Percentiles rank a stretch among this genome's conserved stretches.
phyloP scores from a whole-genome alignment of 1,140 invertebrate genomes.

The Sarcophaga peregrina region DNA sequence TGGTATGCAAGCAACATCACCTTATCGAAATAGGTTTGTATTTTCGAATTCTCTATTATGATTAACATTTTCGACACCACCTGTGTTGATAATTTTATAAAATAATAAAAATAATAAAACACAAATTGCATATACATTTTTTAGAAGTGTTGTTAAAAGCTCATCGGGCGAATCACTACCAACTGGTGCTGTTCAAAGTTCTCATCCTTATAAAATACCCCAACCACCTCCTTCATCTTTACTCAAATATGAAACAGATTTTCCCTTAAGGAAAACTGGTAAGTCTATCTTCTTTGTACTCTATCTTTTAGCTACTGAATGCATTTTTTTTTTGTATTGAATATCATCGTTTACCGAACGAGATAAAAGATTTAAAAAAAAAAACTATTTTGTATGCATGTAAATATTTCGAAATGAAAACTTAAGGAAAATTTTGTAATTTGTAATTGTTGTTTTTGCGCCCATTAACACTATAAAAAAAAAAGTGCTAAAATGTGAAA shows the following conservation, averaged over 20 bases:
- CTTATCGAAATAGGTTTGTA: constrained; percentile 82
- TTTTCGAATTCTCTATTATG: neutral
- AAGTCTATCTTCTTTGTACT: constrained; percentile 51
- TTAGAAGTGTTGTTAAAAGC: constrained; percentile 72
- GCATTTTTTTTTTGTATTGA: neutral
- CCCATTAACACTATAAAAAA: constrained; percentile 9
- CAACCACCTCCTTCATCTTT: constrained; percentile 68
- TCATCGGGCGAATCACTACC: constrained; percentile 72
- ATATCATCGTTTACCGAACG: neutral
- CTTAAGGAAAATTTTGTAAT: constrained; percentile 20
- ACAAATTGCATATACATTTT: neutral
- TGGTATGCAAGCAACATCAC: constrained; percentile 74
- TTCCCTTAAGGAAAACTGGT: constrained; percentile 95
- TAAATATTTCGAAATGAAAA: constrained; percentile 1
- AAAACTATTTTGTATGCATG: neutral
- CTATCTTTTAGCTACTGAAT: neutral
- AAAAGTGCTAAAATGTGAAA: constrained; percentile 17
- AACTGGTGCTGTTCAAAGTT: constrained; percentile 69
- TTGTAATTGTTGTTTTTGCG: neutral
- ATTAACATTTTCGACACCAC: no score
- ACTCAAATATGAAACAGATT: constrained; percentile 84
- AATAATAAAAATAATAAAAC: no score
- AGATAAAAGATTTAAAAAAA: neutral
- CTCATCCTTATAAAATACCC: constrained; percentile 77
- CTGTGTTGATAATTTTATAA: no score